Percentiles rank a stretch among this genome's conserved stretches.
Conservation (phyloP, 2,113 vertebrate species). For the Callospermophilus lateralis region DNA sequence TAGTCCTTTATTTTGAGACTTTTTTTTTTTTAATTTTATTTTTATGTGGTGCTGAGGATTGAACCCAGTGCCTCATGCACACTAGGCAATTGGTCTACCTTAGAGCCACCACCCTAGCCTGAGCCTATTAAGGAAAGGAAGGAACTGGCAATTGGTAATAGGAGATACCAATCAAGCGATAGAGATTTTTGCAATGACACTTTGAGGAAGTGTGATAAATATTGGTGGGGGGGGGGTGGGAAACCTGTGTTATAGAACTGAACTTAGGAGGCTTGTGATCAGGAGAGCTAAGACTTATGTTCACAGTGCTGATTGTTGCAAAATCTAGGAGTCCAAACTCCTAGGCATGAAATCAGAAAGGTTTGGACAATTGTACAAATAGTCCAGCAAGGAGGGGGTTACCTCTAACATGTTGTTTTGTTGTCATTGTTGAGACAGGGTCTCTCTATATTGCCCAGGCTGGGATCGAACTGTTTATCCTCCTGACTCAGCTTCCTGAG, state of each 20-base stretch:
- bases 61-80: no score
- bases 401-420: not conserved
- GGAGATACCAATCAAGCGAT: not conserved
- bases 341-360: slow-evolving; percentile 8
- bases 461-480: not conserved
- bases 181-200: slow-evolving; percentile 45
- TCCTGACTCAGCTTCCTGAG: not conserved
- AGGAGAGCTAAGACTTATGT: not conserved
- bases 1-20: slow-evolving; percentile 46
- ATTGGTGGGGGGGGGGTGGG: no score
- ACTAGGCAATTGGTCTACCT: no score
- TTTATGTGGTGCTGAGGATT: no score
- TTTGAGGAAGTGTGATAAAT: not conserved
- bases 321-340: slow-evolving; percentile 14
- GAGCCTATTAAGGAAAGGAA: slow-evolving; percentile 40
- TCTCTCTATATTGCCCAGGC: not conserved
- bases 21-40: no score
- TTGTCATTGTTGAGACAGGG: not conserved
- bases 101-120: no score
- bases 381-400: not conserved
- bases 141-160: not conserved
- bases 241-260: not conserved
- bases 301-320: not conserved
- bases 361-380: not conserved
- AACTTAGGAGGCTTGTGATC: not conserved